These are phyloP conservation scores for Salpingus planirostris DNA, from an alignment of 2,888 invertebrate species.

Conservation along the genomic window DNA sequence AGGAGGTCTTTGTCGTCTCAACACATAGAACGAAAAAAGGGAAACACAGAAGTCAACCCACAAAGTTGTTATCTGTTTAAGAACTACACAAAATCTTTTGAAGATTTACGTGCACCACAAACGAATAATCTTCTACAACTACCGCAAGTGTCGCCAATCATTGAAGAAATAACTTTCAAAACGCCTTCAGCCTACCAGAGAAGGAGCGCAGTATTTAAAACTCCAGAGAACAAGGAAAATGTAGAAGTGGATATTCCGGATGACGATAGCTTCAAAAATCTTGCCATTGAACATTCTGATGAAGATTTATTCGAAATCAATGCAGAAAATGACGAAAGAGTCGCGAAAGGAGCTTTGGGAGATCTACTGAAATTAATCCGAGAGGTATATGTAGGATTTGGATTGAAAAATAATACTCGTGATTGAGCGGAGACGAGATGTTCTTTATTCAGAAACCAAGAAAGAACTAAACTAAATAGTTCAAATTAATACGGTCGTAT, in stretches of 20 bases:
- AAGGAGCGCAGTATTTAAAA: no score
- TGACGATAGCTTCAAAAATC: no score
- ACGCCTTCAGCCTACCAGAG: no score
- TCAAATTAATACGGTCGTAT: no score
- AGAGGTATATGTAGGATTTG: constrained; percentile 37
- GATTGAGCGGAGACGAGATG: no score
- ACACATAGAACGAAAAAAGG: neutral
- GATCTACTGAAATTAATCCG: constrained; percentile 46
- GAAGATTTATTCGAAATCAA: constrained; percentile 29
- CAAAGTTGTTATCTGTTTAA: no score
- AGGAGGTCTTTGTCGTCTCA: neutral
- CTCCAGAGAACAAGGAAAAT: constrained; percentile 49
- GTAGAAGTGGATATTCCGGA: no score
- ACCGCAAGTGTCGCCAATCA: constrained; percentile 45
- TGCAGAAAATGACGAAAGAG: constrained; percentile 1
- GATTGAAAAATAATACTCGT: neutral
- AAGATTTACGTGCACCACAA: neutral
- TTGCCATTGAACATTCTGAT: constrained; percentile 35
- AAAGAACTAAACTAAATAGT: no score
- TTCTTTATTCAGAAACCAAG: no score
- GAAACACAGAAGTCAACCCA: neutral
- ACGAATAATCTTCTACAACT: constrained; percentile 42
- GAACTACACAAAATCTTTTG: no score
- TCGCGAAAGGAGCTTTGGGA: constrained; percentile 44
- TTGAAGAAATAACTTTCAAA: constrained; percentile 1